phyloP scores from a whole-genome alignment of 2,113 vertebrate species.

The human region DNA sequence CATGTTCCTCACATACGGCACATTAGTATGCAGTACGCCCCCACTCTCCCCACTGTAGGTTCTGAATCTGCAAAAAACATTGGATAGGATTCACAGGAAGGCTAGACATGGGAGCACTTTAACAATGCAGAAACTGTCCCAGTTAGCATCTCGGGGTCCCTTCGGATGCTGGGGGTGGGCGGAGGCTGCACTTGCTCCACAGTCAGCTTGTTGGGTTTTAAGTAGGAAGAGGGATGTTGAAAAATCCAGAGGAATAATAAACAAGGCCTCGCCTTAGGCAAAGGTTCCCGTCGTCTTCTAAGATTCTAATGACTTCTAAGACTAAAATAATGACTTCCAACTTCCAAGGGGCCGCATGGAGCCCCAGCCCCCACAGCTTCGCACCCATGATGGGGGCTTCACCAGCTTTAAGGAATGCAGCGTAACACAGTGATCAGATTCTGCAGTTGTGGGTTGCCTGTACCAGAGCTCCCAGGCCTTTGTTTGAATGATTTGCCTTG shows the following conservation, averaged over 20 bases:
- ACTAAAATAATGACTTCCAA: not conserved
- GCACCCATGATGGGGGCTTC: not conserved
- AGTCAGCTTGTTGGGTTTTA: not conserved
- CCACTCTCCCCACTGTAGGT: not conserved
- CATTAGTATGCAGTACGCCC: not conserved
- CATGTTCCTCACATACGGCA: not conserved
- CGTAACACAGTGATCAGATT: rapidly evolving
- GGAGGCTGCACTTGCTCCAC: not conserved
- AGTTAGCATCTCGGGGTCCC: not conserved
- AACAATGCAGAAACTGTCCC: not conserved
- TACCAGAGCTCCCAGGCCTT: not conserved
- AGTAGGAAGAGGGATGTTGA: not conserved
- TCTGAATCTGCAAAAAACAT: not conserved
- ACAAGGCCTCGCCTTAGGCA: not conserved
- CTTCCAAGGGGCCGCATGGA: not conserved
- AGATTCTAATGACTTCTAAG: not conserved
- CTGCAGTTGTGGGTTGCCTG: not conserved
- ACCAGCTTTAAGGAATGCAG: not conserved
- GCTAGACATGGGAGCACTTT: not conserved
- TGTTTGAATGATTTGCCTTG: not conserved
- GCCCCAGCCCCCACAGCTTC: not conserved
- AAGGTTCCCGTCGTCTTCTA: not conserved
- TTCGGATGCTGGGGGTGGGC: not conserved
- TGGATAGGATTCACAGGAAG: not conserved
- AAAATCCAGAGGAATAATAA: not conserved